These are phyloP conservation scores for Octopus bimaculoides DNA, from an alignment of 1,140 invertebrate genomes.

Conservation along the genomic window DNA sequence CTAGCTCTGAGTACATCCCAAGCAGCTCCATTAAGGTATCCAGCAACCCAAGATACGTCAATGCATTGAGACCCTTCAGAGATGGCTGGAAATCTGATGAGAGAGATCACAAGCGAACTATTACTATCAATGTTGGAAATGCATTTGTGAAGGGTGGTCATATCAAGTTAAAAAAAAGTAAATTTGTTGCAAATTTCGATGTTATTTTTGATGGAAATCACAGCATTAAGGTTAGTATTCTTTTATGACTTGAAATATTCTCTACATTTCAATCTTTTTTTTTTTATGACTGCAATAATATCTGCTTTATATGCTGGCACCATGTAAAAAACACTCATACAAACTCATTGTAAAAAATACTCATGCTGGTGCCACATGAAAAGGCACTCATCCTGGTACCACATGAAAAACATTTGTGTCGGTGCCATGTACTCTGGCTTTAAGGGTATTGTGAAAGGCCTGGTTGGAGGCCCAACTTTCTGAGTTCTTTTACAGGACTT, in stretches of 20 bases:
- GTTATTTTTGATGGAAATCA: neutral
- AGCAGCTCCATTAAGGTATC: neutral
- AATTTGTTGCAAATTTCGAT: neutral
- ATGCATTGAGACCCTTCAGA: neutral
- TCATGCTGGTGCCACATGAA: no score
- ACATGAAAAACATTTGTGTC: no score
- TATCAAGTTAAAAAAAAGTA: neutral
- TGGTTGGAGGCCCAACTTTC: no score
- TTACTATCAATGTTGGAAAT: neutral
- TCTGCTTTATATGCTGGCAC: no score
- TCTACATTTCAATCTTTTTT: no score
- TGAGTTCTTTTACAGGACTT: no score
- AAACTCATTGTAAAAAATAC: no score
- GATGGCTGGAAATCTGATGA: neutral
- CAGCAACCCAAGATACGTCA: neutral
- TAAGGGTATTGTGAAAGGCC: no score
- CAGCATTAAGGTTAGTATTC: neutral
- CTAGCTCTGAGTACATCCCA: neutral
- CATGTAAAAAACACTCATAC: no score
- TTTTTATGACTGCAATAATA: no score
- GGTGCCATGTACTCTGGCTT: no score
- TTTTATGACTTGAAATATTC: neutral
- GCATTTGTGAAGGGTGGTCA: neutral
- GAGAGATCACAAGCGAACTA: neutral
- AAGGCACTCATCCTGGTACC: no score